Evolutionary conservation across 2,797 vertebrate species (phyloP).

Genomic region (Acestrorhynchus altus): DNA sequence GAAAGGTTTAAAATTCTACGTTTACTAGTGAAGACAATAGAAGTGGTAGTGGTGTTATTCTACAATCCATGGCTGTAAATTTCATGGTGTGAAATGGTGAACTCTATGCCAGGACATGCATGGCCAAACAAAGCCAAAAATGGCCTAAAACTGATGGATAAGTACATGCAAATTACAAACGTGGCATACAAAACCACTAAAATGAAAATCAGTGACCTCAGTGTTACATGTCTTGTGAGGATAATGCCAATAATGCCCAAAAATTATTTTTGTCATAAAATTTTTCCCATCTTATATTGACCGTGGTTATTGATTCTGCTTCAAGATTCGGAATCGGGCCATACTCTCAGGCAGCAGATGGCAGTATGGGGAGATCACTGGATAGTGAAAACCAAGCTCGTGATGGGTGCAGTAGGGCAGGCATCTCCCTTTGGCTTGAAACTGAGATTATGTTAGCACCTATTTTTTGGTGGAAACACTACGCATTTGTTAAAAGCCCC

Average conservation of each 20-base stretch:
- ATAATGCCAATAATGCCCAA: not conserved
- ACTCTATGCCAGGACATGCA: not conserved
- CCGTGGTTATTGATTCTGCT: conserved; percentile 1
- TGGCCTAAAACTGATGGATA: not conserved
- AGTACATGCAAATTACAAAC: not conserved
- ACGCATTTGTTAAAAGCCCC: conserved; percentile 23
- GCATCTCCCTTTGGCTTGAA: conserved; percentile 79
- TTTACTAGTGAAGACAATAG: too few species aligned
- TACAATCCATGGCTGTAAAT: not conserved
- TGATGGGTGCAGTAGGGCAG: conserved; percentile 75
- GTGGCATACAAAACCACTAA: not conserved
- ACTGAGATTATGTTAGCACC: conserved; percentile 77
- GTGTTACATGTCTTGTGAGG: not conserved
- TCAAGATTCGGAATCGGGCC: conserved; percentile 50
- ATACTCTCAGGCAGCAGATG: conserved; percentile 66
- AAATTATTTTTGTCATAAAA: not conserved
- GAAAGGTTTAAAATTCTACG: too few species aligned
- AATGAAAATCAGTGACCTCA: not conserved
- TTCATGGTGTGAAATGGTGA: not conserved
- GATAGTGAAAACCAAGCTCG: conserved; percentile 32
- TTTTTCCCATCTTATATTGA: not conserved
- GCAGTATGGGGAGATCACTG: conserved; percentile 58
- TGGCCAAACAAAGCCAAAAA: conserved; percentile 6
- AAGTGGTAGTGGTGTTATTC: not conserved
- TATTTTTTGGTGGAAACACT: conserved; percentile 50